Conservation (phyloP, 2,113 vertebrate species). For the Gila orcuttii region DNA sequence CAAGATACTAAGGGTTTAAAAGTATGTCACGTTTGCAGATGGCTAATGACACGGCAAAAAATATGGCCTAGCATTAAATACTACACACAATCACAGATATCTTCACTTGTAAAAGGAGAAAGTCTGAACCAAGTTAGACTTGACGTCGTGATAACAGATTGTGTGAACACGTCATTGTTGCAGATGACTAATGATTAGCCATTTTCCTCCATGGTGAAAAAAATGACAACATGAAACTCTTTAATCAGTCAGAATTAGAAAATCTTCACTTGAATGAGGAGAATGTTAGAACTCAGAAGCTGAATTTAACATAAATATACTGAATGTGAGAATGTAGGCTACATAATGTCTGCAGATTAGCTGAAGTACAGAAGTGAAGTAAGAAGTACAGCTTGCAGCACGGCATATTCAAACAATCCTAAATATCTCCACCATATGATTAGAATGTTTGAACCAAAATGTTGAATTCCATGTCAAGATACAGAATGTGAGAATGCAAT, state of each 20-base stretch:
- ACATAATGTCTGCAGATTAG: neutral
- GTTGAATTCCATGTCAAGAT: neutral
- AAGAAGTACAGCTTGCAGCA: neutral
- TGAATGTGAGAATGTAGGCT: neutral
- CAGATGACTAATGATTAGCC: neutral
- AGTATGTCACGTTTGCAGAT: neutral
- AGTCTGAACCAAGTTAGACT: neutral
- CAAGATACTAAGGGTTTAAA: neutral
- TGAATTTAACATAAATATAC: neutral
- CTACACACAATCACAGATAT: neutral
- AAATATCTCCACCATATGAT: neutral
- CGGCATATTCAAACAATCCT: neutral
- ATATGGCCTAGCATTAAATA: neutral
- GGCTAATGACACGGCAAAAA: neutral
- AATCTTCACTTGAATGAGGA: neutral
- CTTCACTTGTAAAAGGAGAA: neutral
- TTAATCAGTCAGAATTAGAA: neutral
- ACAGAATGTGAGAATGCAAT: neutral
- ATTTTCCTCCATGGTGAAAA: neutral
- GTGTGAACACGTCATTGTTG: neutral
- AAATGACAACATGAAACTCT: neutral
- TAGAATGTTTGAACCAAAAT: neutral
- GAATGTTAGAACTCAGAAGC: neutral
- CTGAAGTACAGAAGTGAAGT: too few relatives aligned
- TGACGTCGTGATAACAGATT: neutral